Evolutionary conservation across 2,113 vertebrate genomes (phyloP).

Genomic region (Ciconia stormi): DNA sequence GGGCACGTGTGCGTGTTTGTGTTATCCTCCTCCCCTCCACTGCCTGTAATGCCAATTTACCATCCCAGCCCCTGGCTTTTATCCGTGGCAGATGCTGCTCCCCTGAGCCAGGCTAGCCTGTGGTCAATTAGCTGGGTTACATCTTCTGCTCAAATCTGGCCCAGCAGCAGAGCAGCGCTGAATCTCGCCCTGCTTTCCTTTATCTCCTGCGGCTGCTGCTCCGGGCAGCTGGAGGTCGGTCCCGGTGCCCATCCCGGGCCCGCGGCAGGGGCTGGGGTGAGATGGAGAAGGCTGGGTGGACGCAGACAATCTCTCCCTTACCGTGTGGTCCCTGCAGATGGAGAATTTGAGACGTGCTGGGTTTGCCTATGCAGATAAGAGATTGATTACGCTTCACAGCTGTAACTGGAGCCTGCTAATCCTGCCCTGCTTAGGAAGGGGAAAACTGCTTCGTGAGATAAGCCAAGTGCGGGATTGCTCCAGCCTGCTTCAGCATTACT

Average conservation of each 20-base stretch:
- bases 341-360: neutral
- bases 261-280: neutral
- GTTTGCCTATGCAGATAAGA: constrained; percentile 17
- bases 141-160: neutral
- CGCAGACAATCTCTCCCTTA: accelerated
- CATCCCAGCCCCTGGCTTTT: neutral
- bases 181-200: neutral
- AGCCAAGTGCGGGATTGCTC: constrained; percentile 10
- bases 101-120: neutral
- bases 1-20: neutral
- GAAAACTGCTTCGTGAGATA: constrained; percentile 50
- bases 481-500: neutral
- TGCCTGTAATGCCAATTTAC: neutral
- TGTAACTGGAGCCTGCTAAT: constrained; percentile 56
- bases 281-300: neutral
- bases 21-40: neutral
- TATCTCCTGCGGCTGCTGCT: neutral
- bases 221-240: neutral
- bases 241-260: accelerated
- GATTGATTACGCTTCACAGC: constrained; percentile 33
- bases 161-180: neutral
- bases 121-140: constrained; percentile 12
- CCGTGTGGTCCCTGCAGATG: accelerated
- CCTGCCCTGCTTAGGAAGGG: constrained; percentile 46
- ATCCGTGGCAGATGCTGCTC: neutral